Percentiles rank a stretch among this genome's conserved stretches.
Conservation (phyloP, 2,888 invertebrate genomes). For the Tinea pellionella region DNA sequence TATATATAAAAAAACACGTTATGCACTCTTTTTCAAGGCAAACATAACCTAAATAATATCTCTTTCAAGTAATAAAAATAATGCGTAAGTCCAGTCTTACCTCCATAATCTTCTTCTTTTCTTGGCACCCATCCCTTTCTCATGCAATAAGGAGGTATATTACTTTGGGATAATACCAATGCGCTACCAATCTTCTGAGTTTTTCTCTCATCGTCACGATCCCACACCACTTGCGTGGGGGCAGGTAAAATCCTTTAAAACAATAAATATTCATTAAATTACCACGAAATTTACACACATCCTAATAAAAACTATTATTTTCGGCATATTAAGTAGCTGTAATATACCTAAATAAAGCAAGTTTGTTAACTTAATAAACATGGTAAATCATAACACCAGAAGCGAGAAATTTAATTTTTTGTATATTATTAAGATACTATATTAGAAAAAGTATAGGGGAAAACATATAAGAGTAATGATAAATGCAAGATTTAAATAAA, state of each 20-base stretch:
- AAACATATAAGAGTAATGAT: not conserved
- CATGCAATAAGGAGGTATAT: constrained; percentile 94
- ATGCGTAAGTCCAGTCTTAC: no score
- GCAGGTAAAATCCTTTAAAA: constrained; percentile 82
- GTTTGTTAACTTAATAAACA: no score
- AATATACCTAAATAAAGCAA: not conserved
- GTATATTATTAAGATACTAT: not conserved
- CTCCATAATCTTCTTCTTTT: constrained; percentile 76
- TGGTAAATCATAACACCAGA: not conserved
- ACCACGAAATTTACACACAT: not conserved
- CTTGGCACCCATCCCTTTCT: constrained; percentile 95
- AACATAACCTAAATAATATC: not conserved
- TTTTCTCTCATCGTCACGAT: constrained; percentile 83
- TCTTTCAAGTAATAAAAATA: no score
- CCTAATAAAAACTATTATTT: not conserved
- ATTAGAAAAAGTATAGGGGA: not conserved
- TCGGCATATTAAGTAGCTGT: no score
- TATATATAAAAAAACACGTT: not conserved
- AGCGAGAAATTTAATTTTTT: not conserved
- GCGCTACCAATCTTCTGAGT: constrained; percentile 71
- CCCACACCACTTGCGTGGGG: constrained; percentile 89
- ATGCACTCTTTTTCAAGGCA: not conserved
- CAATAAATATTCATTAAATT: not conserved
- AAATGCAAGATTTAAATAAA: not conserved
- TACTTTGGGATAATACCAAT: constrained; percentile 81